A percentile compares a stretch with the other conserved stretches of the same genome.
Evolutionary conservation across 2,888 invertebrate species (phyloP).

Genomic region (Cybosia mesomella): DNA sequence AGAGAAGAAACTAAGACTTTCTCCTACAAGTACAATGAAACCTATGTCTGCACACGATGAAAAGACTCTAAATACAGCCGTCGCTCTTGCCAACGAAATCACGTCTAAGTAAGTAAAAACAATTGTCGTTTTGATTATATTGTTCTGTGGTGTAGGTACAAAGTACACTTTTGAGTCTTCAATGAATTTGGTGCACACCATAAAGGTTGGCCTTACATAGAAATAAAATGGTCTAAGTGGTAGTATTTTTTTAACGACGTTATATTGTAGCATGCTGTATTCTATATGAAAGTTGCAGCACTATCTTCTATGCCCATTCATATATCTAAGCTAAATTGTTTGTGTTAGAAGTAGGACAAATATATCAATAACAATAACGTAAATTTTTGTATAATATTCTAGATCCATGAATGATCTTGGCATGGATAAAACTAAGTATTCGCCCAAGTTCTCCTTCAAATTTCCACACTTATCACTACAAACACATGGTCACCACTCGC

Average conservation of each 20-base stretch:
- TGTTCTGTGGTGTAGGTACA: too few species aligned
- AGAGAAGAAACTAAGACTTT: constrained; percentile 72
- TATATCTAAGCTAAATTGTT: too few species aligned
- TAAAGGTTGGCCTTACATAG: too few species aligned
- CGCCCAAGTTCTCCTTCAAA: constrained; percentile 89
- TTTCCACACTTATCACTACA: constrained; percentile 67
- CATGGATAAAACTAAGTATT: constrained; percentile 80
- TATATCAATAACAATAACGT: background rate
- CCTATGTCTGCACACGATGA: constrained; percentile 97
- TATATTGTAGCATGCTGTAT: too few species aligned
- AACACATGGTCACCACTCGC: constrained; percentile 56
- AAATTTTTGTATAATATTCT: constrained; percentile 11
- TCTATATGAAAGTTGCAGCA: too few species aligned
- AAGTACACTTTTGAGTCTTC: too few species aligned
- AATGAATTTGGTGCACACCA: too few species aligned
- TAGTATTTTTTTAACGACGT: too few species aligned
- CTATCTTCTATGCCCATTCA: too few species aligned
- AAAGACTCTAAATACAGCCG: constrained; percentile 96
- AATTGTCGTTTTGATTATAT: background rate
- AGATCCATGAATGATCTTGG: constrained; percentile 88
- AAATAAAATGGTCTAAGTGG: too few species aligned
- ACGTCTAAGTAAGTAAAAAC: constrained; percentile 88
- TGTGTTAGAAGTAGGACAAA: background rate
- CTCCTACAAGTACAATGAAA: constrained; percentile 89
- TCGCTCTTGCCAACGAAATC: constrained; percentile 96